Percentiles rank a stretch among this genome's conserved stretches.
Conservation (phyloP, 2,888 invertebrate genomes). For the Cantharis rustica region DNA sequence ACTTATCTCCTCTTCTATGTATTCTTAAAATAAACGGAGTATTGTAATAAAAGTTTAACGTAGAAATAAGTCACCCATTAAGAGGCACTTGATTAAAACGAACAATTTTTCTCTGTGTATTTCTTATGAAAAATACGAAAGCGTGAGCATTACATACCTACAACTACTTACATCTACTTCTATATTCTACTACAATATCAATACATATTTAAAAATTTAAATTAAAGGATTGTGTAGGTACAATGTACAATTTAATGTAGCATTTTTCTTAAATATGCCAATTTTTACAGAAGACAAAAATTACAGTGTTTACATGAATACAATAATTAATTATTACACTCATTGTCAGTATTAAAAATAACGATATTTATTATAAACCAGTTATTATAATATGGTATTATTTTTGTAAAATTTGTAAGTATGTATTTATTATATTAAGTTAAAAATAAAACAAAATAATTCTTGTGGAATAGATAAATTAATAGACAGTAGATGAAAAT, state of each 20-base stretch:
- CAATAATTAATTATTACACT: background rate
- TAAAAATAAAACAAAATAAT: background rate
- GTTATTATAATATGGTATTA: background rate
- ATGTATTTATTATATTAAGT: background rate
- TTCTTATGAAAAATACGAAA: background rate
- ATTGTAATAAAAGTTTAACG: no score
- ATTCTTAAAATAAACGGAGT: no score
- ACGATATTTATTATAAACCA: background rate
- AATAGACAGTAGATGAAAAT: background rate
- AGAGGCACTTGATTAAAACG: no score
- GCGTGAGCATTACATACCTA: background rate
- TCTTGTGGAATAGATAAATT: background rate
- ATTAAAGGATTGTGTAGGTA: no score
- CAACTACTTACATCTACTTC: background rate
- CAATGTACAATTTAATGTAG: no score
- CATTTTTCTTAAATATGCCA: background rate
- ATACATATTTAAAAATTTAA: no score
- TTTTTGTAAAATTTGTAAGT: background rate
- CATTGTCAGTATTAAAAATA: background rate
- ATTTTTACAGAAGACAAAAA: background rate
- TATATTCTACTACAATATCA: background rate
- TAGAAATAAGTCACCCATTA: no score
- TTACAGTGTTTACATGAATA: background rate
- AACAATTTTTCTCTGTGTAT: background rate
- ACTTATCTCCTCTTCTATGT: no score